Evolutionary conservation across 2,888 invertebrate species (phyloP), one percentile per base, ranked within the genome.

Genomic region (Steinernema hermaphroditum): DNA sequence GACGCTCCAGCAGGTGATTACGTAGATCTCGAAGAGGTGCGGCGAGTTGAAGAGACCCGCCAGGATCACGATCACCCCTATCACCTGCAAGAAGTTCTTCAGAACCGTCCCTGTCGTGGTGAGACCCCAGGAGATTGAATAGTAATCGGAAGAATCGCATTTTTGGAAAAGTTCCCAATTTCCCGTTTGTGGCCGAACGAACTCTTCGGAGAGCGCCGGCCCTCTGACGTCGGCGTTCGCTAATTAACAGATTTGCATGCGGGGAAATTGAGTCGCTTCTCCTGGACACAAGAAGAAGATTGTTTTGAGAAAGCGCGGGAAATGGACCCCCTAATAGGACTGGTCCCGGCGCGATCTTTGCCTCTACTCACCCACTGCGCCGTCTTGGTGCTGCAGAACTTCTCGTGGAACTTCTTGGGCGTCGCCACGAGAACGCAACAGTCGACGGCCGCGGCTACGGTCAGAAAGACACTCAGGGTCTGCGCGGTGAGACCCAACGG

Each of bases 21-120:
- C 83, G 68, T 77, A 81, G n/a, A 84, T 83, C 74, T 84, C 84
- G 74, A 82, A 84, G 72, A 84, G 73, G 74, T 84, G 84, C 12
- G 83, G 82, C 22, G 79, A 76, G 68, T 84, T 84, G 77, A 84
- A 84, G 19, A 77, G 69, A 14, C 76, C 70, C 27, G 82, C 83
- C n/a, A 76, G 27, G 12, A 80, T 46, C 41, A 82, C 72, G 37
- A 79, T 78, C 41, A 72, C 62, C n/a, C 68, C 62, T 2, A 79
- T 68, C 16, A 82, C 70, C 82, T 82, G 72, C 62, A 81, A 43
- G 9, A 37, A 8, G 6, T 37, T 37, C 37, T 37, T 37, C 6
- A 37, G 37, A 37, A 37, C 37, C 4, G 37, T 37, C 37, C n/a
- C n/a, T n/a, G n/a, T n/a, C n/a, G n/a, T n/a, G n/a, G n/a, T n/a